A percentile compares a stretch with the other conserved stretches of the same genome.
Conservation (phyloP, 2,888 invertebrate species). For the Ectemnius cavifrons region DNA sequence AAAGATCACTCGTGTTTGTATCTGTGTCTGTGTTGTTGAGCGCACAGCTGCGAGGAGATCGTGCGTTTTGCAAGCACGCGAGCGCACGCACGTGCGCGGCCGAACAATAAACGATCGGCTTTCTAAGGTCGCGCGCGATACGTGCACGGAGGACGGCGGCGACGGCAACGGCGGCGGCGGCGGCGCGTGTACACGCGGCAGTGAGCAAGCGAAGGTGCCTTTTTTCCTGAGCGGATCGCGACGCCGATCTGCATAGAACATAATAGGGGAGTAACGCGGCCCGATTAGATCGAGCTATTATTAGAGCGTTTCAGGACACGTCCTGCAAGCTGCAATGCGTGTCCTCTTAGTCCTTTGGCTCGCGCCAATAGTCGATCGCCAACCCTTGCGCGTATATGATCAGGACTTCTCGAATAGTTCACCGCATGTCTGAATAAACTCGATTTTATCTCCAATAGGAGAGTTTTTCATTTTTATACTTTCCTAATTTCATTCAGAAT, state of each 20-base stretch:
- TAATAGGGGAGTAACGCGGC: constrained; percentile 54
- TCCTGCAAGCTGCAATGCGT: background rate
- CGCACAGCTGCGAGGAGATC: background rate
- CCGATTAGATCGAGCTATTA: constrained; percentile 46
- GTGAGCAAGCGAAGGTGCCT: too few species aligned
- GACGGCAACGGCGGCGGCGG: too few species aligned
- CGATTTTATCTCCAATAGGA: too few species aligned
- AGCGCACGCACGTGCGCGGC: constrained; percentile 12
- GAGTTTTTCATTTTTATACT: too few species aligned
- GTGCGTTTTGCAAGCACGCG: background rate
- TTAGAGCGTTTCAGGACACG: constrained; percentile 16
- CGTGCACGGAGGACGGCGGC: constrained; percentile 33
- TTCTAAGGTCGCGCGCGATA: constrained; percentile 51
- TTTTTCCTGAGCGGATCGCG: background rate
- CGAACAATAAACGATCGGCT: constrained; percentile 51
- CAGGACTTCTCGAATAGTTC: too few species aligned
- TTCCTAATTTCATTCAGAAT: too few species aligned
- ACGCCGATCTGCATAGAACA: constrained; percentile 53
- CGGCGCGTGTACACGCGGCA: constrained; percentile 18
- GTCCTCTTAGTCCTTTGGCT: constrained; percentile 6
- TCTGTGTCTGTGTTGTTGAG: background rate
- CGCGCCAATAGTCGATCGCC: background rate
- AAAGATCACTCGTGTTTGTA: background rate
- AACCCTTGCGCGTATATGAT: too few species aligned
- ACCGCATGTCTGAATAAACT: too few species aligned